Evolutionary conservation across 2,797 vertebrate genomes (phyloP), one percentile per base, ranked within the genome.

Genomic region (Calcarius lapponicus): DNA sequence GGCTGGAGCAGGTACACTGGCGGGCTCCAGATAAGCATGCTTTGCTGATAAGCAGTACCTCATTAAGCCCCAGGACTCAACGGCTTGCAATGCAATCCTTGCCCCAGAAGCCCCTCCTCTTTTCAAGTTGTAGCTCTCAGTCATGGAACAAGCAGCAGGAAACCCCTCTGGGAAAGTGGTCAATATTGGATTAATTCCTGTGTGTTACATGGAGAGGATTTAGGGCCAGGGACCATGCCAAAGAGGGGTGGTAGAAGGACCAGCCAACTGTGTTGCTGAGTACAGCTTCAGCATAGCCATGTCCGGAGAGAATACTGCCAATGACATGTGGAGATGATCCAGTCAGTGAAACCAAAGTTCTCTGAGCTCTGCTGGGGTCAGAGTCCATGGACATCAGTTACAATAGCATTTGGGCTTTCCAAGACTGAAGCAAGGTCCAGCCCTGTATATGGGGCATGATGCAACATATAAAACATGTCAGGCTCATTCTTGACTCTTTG

Each of bases 51-150:
- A 96, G 94, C 93, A 85, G 89, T 32, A 51, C 87, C 87, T 94
- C 92, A 90, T 92, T 96, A 91, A 86, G 94, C 95, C 93, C 75
- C 93, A 69, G 95, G 93, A 95, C 94, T 96, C 92, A 93, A 95
- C 86, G 61, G 93, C 81, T 96, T 74, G 86, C 79, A 74, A 32
- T 2, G 18, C 80, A 88, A 94, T 75, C 93, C 84, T 91, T 96
- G 93, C 93, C 90, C 93, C 45, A 90, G 34, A 88, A 87, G 90
- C 69, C 60, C 53, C 88, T 94, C 80, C 80, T 76, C 60, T 91
- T 94, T 64, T 62, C 62, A 50, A 75, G 80, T 24, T 45, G 69
- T 78, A 81, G 86, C n/a, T 72, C 47, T 96, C 43, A 25, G 83
- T 84, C 80, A 61, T 48, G 67, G 86, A 91, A 64, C 50, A 29